Conservation (phyloP, 2,888 invertebrate genomes). For the Sesamia inferens region DNA sequence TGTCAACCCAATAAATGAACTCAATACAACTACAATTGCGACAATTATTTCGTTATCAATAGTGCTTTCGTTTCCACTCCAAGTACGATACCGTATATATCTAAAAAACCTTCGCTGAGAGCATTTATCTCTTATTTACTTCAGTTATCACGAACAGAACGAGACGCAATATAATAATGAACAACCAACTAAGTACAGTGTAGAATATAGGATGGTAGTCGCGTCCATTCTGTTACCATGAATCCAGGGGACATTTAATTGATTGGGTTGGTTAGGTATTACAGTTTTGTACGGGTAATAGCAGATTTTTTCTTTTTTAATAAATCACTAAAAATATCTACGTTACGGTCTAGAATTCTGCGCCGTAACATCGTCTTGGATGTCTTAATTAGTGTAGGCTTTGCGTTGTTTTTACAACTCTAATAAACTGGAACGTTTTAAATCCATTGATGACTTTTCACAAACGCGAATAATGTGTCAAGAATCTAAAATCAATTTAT, state of each 20-base stretch:
- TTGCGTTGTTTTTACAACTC: neutral
- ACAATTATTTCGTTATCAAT: slow-evolving; percentile 43
- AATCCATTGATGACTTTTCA: neutral
- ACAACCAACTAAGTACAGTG: slow-evolving; percentile 19
- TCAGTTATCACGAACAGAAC: slow-evolving; percentile 46
- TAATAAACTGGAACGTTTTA: neutral
- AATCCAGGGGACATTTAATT: neutral
- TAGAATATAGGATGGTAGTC: slow-evolving; percentile 11
- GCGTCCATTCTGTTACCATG: neutral
- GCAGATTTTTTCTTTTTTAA: too few species aligned
- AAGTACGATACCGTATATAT: slow-evolving; percentile 32
- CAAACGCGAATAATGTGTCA: neutral
- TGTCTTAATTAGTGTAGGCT: neutral
- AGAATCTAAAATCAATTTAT: neutral
- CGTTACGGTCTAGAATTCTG: neutral
- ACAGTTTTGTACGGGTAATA: too few species aligned
- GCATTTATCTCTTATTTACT: slow-evolving; percentile 53
- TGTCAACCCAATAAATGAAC: neutral
- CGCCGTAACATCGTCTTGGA: too few species aligned
- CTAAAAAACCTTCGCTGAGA: slow-evolving; percentile 20
- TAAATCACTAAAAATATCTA: neutral
- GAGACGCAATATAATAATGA: slow-evolving; percentile 20
- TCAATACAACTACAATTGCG: neutral
- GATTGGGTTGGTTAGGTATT: too few species aligned
- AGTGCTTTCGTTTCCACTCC: slow-evolving; percentile 15